Base-by-base conservation (phyloP, 2,113 vertebrate species). In the Limnothrissa miodon region DNA sequence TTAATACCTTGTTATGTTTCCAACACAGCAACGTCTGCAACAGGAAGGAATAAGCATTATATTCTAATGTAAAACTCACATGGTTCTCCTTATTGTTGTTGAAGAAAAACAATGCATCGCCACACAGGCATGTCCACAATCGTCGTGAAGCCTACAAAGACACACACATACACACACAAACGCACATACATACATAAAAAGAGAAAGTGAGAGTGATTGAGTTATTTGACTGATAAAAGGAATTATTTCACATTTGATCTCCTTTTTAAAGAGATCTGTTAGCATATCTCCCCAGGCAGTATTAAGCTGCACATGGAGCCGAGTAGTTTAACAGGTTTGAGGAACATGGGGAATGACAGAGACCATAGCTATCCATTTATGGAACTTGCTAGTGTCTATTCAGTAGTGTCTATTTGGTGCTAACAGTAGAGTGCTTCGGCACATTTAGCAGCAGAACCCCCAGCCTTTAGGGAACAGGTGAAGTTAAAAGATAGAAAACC, bases 111-210 rank as follows among this genome's bases (percentile, higher is more conserved):
- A 97, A 87, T 0, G 85, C 79, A 78, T 93, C 92, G 21, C 95
- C 97, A 88, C 93, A 94, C 21, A 97, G 90, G 15, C 94, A 93
- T 0, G 95, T 90, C 97, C 97, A 97, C 80, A 94, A 90, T 74
- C 90, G 95, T 29, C 87, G 93, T 44, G 93, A 93, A 0, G 89
- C 90, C 96, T 97, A 85, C 56, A 84, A n/a, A 82, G 45, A 83
- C 36, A 88, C 23, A 74, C 66, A 17, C 25, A 33, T 29, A 36
- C 62, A 13, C 29, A 33, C 8, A 33, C 62, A 36, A 13, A 15
- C 13, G 17, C 62, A 70, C 62, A 36, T 13, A 33, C 29, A 36
- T 11, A 84, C 8, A 83, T 25, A 82, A 2, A 45, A 0, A 84
- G 17, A 84, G 0, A 83, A 42, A 66, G 13, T 33, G 21, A 29